Conservation (phyloP, 2,797 vertebrate species). For the Pipistrellus pipistrellus region DNA sequence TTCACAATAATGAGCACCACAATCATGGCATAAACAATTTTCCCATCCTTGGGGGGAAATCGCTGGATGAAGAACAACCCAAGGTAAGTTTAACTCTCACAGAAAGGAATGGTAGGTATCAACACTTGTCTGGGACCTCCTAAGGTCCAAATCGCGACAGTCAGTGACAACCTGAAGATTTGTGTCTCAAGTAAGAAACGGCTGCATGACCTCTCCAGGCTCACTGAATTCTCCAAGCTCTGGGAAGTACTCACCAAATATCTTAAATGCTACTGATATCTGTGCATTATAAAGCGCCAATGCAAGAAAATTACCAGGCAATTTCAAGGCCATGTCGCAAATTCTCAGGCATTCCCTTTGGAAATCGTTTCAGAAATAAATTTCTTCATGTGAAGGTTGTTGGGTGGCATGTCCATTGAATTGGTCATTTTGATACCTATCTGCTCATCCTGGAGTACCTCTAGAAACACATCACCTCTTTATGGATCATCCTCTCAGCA, state of each 20-base stretch:
- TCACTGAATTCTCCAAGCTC: background rate
- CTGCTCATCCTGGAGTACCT: background rate
- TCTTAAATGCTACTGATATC: background rate
- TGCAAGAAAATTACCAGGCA: constrained; percentile 28
- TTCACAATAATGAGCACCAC: background rate
- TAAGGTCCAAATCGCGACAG: background rate
- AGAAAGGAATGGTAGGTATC: background rate
- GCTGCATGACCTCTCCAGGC: background rate
- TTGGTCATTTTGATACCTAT: background rate
- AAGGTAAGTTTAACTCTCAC: constrained; percentile 47
- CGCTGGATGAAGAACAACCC: background rate
- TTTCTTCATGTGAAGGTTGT: background rate
- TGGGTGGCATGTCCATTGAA: constrained; percentile 35
- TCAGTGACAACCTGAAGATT: background rate
- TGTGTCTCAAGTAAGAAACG: background rate
- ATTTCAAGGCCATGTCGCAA: background rate
- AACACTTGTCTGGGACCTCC: background rate
- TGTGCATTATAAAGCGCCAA: background rate
- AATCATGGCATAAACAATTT: background rate
- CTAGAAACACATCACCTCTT: background rate
- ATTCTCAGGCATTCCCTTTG: background rate
- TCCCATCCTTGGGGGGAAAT: background rate
- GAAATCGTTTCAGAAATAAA: constrained; percentile 17
- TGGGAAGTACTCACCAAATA: background rate
- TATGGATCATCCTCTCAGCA: background rate